Conservation (phyloP, 1,140 invertebrate genomes). For the Microplitis mediator region DNA sequence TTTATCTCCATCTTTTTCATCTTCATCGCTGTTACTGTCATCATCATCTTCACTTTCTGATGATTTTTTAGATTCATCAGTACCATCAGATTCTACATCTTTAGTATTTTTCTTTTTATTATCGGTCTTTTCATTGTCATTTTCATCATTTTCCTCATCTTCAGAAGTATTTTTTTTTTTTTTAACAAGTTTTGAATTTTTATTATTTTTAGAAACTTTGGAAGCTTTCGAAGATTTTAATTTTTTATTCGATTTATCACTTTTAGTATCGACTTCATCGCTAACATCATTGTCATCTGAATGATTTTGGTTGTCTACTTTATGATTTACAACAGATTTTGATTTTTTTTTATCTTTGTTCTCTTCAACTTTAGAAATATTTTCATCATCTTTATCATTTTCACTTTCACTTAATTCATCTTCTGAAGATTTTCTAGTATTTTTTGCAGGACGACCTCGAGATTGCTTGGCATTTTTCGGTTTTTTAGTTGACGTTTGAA, state of each 20-base stretch:
- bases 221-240: constrained; percentile 3
- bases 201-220: constrained; percentile 1
- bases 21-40: constrained; percentile 31
- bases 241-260: neutral
- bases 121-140: neutral
- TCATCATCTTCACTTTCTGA: constrained; percentile 25
- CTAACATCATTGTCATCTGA: neutral
- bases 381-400: neutral
- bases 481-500: constrained; percentile 31
- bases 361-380: neutral
- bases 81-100: constrained; percentile 21
- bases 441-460: constrained; percentile 32
- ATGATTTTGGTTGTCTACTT: neutral
- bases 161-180: neutral
- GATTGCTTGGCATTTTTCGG: constrained; percentile 33
- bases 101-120: constrained; percentile 7
- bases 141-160: neutral
- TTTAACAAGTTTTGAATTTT: neutral
- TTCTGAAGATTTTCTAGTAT: constrained; percentile 19
- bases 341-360: neutral
- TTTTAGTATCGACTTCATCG: neutral
- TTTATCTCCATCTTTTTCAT: constrained; percentile 16
- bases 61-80: constrained; percentile 21
- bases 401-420: constrained; percentile 14
- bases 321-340: neutral